Percentiles rank a stretch among this genome's conserved stretches.
phyloP scores from a whole-genome alignment of 2,797 vertebrate genomes.

The Anolis apletophallus region DNA sequence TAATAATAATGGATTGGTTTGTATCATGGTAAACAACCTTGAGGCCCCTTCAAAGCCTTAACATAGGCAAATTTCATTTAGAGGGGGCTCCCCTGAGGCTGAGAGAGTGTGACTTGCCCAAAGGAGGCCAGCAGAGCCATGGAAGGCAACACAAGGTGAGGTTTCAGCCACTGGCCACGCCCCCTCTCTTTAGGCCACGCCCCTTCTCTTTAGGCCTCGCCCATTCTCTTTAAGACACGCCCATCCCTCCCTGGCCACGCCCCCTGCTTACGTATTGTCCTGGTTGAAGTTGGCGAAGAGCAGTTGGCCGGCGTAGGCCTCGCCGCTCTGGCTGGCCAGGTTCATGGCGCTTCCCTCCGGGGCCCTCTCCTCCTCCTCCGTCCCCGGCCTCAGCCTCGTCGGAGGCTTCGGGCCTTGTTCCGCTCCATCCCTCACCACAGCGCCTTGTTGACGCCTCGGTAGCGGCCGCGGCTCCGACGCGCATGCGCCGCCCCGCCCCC shows the following conservation, averaged over 20 bases:
- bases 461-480: conserved; percentile 55
- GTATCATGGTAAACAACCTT: no score
- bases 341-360: conserved; percentile 86
- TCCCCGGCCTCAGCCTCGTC: conserved; percentile 60
- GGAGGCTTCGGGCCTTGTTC: conserved; percentile 28
- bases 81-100: no score
- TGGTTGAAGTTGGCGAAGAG: conserved; percentile 99
- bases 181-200: conserved; percentile 38
- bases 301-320: conserved; percentile 94
- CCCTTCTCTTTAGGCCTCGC: conserved; percentile 21
- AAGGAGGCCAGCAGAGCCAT: no score
- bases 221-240: no score
- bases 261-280: conserved; percentile 94
- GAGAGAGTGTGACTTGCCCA: no score
- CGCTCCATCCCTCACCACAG: conserved; percentile 70
- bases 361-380: conserved; percentile 19
- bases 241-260: conserved; percentile 47
- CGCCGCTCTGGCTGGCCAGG: conserved; percentile 95
- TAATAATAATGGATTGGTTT: no score
- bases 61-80: no score
- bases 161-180: no score
- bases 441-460: conserved; percentile 79
- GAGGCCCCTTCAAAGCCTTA: no score
- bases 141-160: no score
- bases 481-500: conserved; percentile 69